Conservation (phyloP, 2,888 invertebrate genomes). For the Apamea crenata region DNA sequence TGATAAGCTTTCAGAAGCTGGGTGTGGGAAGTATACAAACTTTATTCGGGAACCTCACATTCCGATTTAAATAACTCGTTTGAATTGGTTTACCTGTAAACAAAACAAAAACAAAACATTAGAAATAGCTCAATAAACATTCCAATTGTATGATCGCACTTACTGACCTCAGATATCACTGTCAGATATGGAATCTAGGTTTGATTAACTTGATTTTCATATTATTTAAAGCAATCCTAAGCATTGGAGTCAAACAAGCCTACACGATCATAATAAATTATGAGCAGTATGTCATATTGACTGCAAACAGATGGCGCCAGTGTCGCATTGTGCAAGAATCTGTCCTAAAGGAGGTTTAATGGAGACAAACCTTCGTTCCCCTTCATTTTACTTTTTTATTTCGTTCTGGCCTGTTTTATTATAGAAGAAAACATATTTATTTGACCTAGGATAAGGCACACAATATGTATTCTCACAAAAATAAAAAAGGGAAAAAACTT, state of each 20-base stretch:
- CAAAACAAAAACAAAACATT: slow-evolving; percentile 43
- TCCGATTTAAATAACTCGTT: background rate
- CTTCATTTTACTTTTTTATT: background rate
- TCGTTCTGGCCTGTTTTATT: background rate
- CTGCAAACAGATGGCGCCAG: slow-evolving; percentile 51
- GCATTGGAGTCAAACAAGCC: slow-evolving; percentile 29
- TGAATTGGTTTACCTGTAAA: slow-evolving; percentile 58
- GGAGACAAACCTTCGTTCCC: background rate
- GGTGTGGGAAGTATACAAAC: background rate
- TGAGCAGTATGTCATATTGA: slow-evolving; percentile 36
- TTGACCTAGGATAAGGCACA: no score
- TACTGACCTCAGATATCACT: slow-evolving; percentile 32
- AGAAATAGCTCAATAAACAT: background rate
- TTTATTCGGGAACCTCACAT: background rate
- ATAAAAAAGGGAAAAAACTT: no score
- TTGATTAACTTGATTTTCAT: slow-evolving; percentile 40
- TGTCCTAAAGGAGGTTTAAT: background rate
- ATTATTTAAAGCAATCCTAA: slow-evolving; percentile 43
- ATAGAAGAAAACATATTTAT: no score
- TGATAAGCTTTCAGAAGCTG: background rate
- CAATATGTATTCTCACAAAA: no score
- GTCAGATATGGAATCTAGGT: slow-evolving; percentile 39
- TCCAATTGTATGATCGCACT: slow-evolving; percentile 1
- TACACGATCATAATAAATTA: slow-evolving; percentile 51
- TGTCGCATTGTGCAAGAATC: slow-evolving; percentile 22